Base-by-base conservation (phyloP, 2,888 invertebrate species). In the Ochropacha duplaris region DNA sequence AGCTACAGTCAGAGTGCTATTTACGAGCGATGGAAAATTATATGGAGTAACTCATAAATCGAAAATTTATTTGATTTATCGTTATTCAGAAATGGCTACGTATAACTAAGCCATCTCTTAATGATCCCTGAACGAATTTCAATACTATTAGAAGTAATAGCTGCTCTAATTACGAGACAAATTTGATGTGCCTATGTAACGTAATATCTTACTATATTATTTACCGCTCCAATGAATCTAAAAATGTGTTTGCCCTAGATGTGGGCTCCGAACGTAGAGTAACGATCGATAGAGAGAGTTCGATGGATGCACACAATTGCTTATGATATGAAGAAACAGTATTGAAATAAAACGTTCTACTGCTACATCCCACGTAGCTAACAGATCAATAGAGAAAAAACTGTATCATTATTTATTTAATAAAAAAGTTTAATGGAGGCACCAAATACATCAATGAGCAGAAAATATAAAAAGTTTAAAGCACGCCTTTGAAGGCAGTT, bases 1-100 rank as follows among this genome's bases (percentile, higher is more conserved):
- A 84, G 76, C 74, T 64, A 62, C 68, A 75, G 68, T 71, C 66
- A 71, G 65, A 65, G 58, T 60, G 65, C 69, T 72, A 68, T 76
- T 78, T 76, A 76, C 65, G 60, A 68, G 57, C 63, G 64, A 68
- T 66, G 66, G 60, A 68, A 69, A 66, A 70, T 69, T 62, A 73
- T 66, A 60, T 67, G 57, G 59, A 57, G 62, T 56, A 60, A 19
- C 22, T 22, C 57, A 58, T 57, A 28, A 49, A 57, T 57, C 59
- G 52, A 63, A 60, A 64, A 71, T 60, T 62, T 57, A 49, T 55
- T 58, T 63, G 60, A 61, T 71, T 59, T 56, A 51, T 52, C 44
- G 57, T 14, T 39, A 16, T 39, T 39, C 39, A 14, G 49, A 22
- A 24, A 24, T 22, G 8, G 22, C 12, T 22, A 22, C 24, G 22